These are phyloP conservation scores for Cygnus atratus DNA, from an alignment of 2,113 vertebrate genomes.

Conservation along the genomic window DNA sequence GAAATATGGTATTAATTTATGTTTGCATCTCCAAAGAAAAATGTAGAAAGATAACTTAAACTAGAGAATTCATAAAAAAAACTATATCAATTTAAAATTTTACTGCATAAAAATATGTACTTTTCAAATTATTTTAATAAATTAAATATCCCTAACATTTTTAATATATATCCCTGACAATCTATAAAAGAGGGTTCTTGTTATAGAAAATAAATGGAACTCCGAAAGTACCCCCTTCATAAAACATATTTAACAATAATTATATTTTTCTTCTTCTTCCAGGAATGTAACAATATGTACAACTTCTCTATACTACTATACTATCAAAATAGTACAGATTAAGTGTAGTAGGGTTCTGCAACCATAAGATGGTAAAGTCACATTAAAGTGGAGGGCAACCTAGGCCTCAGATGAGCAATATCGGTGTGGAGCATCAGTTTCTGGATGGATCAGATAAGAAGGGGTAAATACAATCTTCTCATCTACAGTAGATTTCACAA, in stretches of 20 bases:
- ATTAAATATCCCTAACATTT: conserved; percentile 81
- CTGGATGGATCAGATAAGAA: conserved; percentile 69
- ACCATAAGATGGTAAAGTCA: conserved; percentile 66
- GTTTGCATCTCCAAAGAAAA: conserved; percentile 78
- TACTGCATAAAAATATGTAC: conserved; percentile 84
- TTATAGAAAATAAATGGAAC: conserved; percentile 83
- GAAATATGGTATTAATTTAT: conserved; percentile 77
- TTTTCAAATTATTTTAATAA: conserved; percentile 85
- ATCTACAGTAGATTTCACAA: conserved; percentile 92
- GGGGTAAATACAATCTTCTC: conserved; percentile 66
- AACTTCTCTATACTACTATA: conserved; percentile 74
- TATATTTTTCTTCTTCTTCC: conserved; percentile 73
- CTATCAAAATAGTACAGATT: conserved; percentile 78
- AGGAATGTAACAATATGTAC: conserved; percentile 84
- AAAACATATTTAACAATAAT: conserved; percentile 81
- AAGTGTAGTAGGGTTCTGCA: conserved; percentile 64
- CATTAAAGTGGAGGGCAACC: conserved; percentile 69
- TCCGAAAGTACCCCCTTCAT: conserved; percentile 81
- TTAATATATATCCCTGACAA: conserved; percentile 81
- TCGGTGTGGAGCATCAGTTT: conserved; percentile 65
- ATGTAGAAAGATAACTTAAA: conserved; percentile 81
- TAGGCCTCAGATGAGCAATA: conserved; percentile 38
- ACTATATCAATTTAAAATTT: conserved; percentile 77
- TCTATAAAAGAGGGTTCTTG: conserved; percentile 84
- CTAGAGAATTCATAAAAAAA: conserved; percentile 76